Conservation (phyloP, 2,888 invertebrate species). For the Drosophila cognata region DNA sequence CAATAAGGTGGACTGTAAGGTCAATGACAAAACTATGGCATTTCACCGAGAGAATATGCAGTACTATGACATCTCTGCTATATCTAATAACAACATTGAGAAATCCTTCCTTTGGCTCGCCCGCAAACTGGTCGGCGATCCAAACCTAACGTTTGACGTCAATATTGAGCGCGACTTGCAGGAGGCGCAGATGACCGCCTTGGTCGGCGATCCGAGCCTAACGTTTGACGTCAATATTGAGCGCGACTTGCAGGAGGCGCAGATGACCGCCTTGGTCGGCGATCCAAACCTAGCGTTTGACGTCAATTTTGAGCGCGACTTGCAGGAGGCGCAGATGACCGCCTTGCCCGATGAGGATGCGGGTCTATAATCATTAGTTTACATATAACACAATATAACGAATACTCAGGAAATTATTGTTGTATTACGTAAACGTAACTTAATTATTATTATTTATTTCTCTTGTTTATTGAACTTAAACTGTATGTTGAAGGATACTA, state of each 20-base stretch:
- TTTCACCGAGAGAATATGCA: constrained; percentile 99
- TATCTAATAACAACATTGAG: constrained; percentile 99
- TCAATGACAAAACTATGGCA: constrained; percentile 99
- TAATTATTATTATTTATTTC: no score
- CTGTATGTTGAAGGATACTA: no score
- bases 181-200: constrained; percentile 20
- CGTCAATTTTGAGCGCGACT: no score
- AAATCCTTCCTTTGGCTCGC: constrained; percentile 99
- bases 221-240: no score
- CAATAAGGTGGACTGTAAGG: constrained; percentile 99
- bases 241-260: no score
- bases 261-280: no score
- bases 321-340: constrained; percentile 77
- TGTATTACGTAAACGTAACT: no score
- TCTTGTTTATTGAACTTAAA: no score
- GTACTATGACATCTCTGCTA: constrained; percentile 99
- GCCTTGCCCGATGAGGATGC: constrained; percentile 99
- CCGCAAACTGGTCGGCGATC: constrained; percentile 98
- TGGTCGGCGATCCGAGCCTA: no score
- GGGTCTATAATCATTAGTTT: constrained; percentile 89
- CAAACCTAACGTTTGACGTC: constrained; percentile 99
- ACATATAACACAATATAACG: constrained; percentile 26
- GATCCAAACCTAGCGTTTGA: no score
- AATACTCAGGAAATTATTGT: no score
- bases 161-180: constrained; percentile 99